phyloP scores from a whole-genome alignment of 1,140 invertebrate species.

The Sycophila sp. region DNA sequence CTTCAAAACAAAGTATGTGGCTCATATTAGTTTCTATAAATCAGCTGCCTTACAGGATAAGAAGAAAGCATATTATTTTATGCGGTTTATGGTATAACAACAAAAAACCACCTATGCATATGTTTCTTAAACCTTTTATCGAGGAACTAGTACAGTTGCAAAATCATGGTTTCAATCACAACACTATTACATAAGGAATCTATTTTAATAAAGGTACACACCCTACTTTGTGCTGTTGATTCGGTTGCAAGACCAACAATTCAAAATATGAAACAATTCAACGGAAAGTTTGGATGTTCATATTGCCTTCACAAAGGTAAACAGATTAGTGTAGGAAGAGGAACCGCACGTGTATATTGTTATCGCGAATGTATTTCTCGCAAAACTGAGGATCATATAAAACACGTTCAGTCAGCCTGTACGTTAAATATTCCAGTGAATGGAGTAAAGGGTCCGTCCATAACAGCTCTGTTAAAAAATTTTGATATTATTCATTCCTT shows the following conservation, averaged over 20 bases:
- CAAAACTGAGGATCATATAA: background rate
- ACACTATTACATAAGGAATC: background rate
- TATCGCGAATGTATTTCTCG: background rate
- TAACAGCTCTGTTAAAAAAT: no score
- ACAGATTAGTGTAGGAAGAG: slow-evolving; percentile 6
- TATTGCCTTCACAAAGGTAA: slow-evolving; percentile 27
- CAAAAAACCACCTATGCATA: slow-evolving; percentile 25
- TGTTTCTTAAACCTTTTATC: slow-evolving; percentile 37
- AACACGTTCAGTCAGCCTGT: slow-evolving; percentile 20
- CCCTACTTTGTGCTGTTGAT: slow-evolving; percentile 29
- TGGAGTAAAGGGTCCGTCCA: slow-evolving; percentile 37
- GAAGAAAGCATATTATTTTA: slow-evolving; percentile 38
- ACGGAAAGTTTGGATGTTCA: slow-evolving; percentile 33
- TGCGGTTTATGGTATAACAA: slow-evolving; percentile 30
- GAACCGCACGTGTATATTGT: slow-evolving; percentile 5
- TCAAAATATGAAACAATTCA: slow-evolving; percentile 37
- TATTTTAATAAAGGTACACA: slow-evolving; percentile 33
- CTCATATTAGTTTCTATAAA: slow-evolving; percentile 34
- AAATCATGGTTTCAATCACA: slow-evolving; percentile 29
- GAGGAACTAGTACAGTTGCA: slow-evolving; percentile 38
- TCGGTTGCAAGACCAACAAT: slow-evolving; percentile 31
- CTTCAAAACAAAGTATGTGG: no score
- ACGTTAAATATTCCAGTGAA: slow-evolving; percentile 20
- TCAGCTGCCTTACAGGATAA: slow-evolving; percentile 32
- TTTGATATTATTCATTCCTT: no score